Conservation (phyloP, 2,797 vertebrate genomes). For the Sparus aurata region DNA sequence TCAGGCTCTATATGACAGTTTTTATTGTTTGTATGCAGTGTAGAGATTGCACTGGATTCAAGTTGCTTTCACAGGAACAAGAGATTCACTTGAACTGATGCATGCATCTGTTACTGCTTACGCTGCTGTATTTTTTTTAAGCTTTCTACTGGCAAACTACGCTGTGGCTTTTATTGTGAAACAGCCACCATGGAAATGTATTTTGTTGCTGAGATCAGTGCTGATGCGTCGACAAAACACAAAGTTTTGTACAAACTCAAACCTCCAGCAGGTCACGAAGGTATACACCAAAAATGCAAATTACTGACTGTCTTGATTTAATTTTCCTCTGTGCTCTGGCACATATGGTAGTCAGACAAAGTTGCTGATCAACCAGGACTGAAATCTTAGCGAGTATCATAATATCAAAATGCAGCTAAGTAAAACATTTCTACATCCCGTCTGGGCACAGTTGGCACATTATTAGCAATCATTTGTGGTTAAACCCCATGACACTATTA, state of each 20-base stretch:
- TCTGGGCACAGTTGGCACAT: neutral
- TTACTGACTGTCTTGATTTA: no score
- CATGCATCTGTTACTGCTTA: neutral
- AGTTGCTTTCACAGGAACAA: no score
- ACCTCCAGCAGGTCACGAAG: no score
- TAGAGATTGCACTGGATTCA: neutral
- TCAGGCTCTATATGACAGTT: neutral
- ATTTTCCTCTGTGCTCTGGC: no score
- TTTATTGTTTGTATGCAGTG: neutral
- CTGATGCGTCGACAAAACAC: neutral
- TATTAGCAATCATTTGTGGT: constrained; percentile 7
- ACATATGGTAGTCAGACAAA: no score
- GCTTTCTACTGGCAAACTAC: neutral
- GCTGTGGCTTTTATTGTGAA: neutral
- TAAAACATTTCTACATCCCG: neutral
- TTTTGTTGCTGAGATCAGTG: neutral
- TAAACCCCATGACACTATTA: constrained; percentile 40
- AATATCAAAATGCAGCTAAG: neutral
- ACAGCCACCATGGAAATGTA: neutral
- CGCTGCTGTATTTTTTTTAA: neutral
- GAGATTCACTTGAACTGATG: no score
- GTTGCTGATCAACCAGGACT: no score
- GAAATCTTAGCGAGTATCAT: neutral
- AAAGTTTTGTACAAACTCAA: no score
- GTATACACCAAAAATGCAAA: no score